These are phyloP conservation scores for Sarcophaga caerulescens DNA, from an alignment of 2,888 invertebrate genomes.

Conservation along the genomic window DNA sequence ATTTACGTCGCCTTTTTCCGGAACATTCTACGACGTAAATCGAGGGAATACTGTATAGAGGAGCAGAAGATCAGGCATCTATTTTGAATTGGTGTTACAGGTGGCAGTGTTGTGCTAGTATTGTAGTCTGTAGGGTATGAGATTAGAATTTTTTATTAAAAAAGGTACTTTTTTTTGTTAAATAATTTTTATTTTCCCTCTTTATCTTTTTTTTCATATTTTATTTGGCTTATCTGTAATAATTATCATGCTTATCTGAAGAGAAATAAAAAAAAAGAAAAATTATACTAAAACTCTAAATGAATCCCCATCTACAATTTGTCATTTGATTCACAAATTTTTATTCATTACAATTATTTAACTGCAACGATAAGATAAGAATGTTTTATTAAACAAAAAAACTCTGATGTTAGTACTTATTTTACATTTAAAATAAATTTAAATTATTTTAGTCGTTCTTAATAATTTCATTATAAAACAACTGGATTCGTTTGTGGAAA, in stretches of 20 bases:
- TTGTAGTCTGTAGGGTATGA: no score
- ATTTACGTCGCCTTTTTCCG: no score
- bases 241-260: constrained; percentile 38
- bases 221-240: constrained; percentile 38
- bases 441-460: neutral
- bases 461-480: neutral
- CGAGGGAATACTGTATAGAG: no score
- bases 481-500: neutral
- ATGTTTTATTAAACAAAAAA: neutral
- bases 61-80: no score
- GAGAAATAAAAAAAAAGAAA: neutral
- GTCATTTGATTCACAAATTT: neutral
- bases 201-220: constrained; percentile 12
- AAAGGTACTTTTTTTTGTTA: neutral
- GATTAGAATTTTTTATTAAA: no score
- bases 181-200: neutral
- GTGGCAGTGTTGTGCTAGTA: no score
- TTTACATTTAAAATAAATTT: neutral
- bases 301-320: neutral
- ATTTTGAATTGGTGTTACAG: no score
- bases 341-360: neutral
- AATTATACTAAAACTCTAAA: neutral
- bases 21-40: no score
- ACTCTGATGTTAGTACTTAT: neutral
- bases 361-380: constrained; percentile 50